Percentiles rank a stretch among this genome's conserved stretches.
phyloP scores from a whole-genome alignment of 2,797 vertebrate species.

The Tenualosa ilisha region DNA sequence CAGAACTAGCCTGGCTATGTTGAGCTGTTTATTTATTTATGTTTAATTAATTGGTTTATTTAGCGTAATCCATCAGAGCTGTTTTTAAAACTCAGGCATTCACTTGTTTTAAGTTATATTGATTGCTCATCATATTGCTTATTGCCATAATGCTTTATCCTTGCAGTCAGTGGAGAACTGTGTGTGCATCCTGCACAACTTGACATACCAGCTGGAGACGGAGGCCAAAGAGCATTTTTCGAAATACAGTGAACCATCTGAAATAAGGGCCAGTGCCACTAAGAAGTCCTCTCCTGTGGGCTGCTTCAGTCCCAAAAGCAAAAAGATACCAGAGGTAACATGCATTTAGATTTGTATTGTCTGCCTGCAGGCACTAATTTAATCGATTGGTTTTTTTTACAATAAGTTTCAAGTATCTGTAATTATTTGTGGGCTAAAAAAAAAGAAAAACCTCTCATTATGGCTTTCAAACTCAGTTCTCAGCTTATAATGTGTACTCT shows the following conservation, averaged over 20 bases:
- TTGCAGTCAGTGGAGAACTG: constrained; percentile 91
- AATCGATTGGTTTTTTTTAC: neutral
- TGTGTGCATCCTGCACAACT: constrained; percentile 90
- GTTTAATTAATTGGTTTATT: too few relatives aligned
- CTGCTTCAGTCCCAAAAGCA: constrained; percentile 88
- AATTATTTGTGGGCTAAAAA: neutral
- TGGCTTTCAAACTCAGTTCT: neutral
- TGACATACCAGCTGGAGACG: constrained; percentile 85
- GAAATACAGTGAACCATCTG: constrained; percentile 59
- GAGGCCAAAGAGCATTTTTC: constrained; percentile 81
- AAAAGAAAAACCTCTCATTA: neutral
- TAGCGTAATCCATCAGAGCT: neutral
- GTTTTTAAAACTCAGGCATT: neutral
- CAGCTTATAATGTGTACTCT: neutral
- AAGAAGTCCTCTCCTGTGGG: constrained; percentile 76
- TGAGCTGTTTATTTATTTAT: neutral
- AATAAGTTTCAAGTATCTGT: neutral
- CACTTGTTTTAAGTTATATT: neutral
- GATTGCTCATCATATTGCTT: neutral
- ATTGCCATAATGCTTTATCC: neutral
- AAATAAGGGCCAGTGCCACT: constrained; percentile 54
- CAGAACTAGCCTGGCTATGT: too few relatives aligned
- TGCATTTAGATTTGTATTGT: neutral
- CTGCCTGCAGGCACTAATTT: neutral
- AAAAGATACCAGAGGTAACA: constrained; percentile 65